A percentile compares a stretch with the other conserved stretches of the same genome.
These are phyloP conservation scores for Clostera curtula DNA, from an alignment of 2,888 invertebrate genomes.

Conservation along the genomic window DNA sequence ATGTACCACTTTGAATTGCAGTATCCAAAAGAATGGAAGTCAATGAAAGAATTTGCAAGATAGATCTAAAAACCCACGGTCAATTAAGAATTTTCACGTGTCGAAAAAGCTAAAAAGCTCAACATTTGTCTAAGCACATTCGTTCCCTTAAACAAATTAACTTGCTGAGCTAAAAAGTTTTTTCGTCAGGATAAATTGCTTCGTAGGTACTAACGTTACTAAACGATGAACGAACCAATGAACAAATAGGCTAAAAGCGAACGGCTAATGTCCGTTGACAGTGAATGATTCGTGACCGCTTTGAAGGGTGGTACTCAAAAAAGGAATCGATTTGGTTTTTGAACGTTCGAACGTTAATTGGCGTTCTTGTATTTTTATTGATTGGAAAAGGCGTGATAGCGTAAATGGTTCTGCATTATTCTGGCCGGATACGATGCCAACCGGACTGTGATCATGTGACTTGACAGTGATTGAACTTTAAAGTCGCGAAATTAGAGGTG, in stretches of 20 bases:
- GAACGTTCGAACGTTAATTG: slow-evolving; percentile 22
- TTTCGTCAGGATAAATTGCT: slow-evolving; percentile 18
- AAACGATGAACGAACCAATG: slow-evolving; percentile 45
- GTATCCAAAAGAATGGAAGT: too few species aligned
- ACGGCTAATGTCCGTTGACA: slow-evolving; percentile 43
- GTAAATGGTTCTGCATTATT: too few species aligned
- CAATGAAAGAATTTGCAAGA: too few species aligned
- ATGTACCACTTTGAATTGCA: too few species aligned
- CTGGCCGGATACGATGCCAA: too few species aligned
- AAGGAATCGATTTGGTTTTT: slow-evolving; percentile 26
- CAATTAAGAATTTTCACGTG: slow-evolving; percentile 30
- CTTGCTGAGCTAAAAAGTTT: slow-evolving; percentile 24
- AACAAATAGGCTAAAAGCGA: slow-evolving; percentile 45
- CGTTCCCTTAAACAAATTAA: slow-evolving; percentile 50
- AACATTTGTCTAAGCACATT: slow-evolving; percentile 41
- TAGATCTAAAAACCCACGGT: slow-evolving; percentile 17
- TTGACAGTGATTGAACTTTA: too few species aligned
- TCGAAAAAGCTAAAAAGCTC: slow-evolving; percentile 32
- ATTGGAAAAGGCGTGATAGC: too few species aligned
- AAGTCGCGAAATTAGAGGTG: too few species aligned
- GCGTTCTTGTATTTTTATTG: slow-evolving; percentile 14
- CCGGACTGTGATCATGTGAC: too few species aligned
- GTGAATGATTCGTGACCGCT: slow-evolving; percentile 45
- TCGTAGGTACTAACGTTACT: slow-evolving; percentile 34
- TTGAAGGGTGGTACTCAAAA: slow-evolving; percentile 28